phyloP scores from a whole-genome alignment of 2,888 invertebrate genomes.

The Ametastegia equiseti region DNA sequence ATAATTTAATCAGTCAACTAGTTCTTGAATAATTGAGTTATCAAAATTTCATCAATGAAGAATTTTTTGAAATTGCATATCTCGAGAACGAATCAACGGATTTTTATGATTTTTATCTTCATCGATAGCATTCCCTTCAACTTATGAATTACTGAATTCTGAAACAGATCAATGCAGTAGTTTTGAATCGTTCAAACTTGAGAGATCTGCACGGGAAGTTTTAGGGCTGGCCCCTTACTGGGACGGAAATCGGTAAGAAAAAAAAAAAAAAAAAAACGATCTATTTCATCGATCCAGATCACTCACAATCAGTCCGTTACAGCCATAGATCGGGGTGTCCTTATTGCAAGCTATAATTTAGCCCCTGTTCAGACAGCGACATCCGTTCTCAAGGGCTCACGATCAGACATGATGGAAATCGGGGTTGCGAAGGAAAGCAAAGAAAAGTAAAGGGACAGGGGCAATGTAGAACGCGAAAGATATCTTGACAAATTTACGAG shows the following conservation, averaged over 20 bases:
- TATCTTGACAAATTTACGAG: constrained; percentile 30
- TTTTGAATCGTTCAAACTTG: no score
- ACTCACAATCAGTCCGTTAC: background rate
- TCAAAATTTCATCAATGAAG: no score
- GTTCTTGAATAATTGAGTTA: no score
- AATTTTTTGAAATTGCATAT: no score
- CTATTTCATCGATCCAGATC: background rate
- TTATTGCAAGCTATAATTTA: constrained; percentile 4
- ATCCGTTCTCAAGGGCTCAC: constrained; percentile 28
- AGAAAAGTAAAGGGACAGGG: background rate
- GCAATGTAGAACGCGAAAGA: no score
- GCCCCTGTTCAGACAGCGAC: constrained; percentile 5
- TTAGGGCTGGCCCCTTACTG: background rate
- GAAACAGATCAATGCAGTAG: no score
- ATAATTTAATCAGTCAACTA: no score
- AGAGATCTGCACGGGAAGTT: no score
- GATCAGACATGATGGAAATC: constrained; percentile 27
- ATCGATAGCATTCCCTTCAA: no score
- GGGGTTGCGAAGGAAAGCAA: background rate
- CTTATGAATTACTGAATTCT: no score
- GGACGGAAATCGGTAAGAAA: background rate
- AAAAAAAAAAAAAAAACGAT: background rate
- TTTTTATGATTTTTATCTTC: no score
- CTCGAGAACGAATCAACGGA: no score
- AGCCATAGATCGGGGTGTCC: background rate